phyloP scores from a whole-genome alignment of 1,140 invertebrate species.

The Calliphora vicina region DNA sequence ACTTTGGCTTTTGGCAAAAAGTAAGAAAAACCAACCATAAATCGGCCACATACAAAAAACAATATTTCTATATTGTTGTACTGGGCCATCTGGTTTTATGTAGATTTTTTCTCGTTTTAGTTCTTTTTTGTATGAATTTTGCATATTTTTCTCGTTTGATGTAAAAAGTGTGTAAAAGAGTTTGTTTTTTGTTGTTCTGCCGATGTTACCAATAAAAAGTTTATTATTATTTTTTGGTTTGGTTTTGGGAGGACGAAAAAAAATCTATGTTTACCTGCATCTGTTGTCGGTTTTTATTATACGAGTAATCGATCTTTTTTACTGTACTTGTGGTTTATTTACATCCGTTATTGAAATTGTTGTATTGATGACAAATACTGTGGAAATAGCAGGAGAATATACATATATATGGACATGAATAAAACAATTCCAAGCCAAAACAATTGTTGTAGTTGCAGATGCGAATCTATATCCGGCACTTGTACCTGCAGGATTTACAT shows the following conservation, averaged over 20 bases:
- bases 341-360: constrained; percentile 40
- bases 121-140: neutral
- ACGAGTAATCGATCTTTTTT: constrained; percentile 38
- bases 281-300: constrained; percentile 25
- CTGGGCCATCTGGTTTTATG: neutral
- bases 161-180: neutral
- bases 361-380: constrained; percentile 12
- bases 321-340: constrained; percentile 37
- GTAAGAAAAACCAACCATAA: neutral
- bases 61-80: neutral
- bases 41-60: neutral
- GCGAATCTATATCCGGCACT: constrained; percentile 40
- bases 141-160: neutral
- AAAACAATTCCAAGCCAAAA: neutral
- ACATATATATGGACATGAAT: no score
- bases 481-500: constrained; percentile 30
- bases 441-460: constrained; percentile 36
- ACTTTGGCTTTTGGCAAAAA: no score
- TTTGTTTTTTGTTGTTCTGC: neutral
- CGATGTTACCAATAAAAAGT: neutral
- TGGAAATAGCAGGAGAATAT: neutral
- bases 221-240: neutral
- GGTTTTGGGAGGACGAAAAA: neutral
- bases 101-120: neutral
- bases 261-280: constrained; percentile 28